Percentiles rank a stretch among this genome's conserved stretches.
phyloP scores from a whole-genome alignment of 2,797 vertebrate species.

The Micropoecilia bifurca region DNA sequence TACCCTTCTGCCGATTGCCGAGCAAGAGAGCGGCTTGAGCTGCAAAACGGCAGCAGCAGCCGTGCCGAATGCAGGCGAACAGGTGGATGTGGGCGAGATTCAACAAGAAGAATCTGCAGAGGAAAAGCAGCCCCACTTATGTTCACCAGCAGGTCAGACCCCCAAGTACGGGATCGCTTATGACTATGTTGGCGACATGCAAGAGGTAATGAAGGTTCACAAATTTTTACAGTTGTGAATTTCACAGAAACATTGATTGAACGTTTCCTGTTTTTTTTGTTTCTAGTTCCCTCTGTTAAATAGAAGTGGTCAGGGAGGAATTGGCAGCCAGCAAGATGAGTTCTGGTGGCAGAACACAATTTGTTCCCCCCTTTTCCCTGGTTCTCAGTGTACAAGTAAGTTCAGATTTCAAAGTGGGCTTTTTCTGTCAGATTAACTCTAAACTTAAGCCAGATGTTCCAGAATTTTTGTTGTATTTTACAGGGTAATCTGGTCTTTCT shows the following conservation, averaged over 20 bases:
- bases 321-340: constrained; percentile 89
- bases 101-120: constrained; percentile 84
- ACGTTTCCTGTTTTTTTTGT: constrained; percentile 55
- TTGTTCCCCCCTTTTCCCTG: constrained; percentile 92
- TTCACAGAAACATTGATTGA: background rate
- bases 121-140: constrained; percentile 84
- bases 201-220: constrained; percentile 84
- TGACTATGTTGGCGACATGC: constrained; percentile 84
- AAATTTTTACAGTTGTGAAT: background rate
- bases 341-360: constrained; percentile 98
- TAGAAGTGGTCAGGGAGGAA: constrained; percentile 86
- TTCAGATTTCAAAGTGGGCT: background rate
- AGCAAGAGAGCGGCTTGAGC: constrained; percentile 88
- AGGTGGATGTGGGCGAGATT: constrained; percentile 79
- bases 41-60: constrained; percentile 83
- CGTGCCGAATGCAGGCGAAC: constrained; percentile 74
- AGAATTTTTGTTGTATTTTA: background rate
- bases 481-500: background rate
- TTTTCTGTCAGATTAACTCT: background rate
- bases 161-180: constrained; percentile 86
- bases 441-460: background rate
- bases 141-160: constrained; percentile 84
- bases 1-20: constrained; percentile 83
- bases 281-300: constrained; percentile 87
- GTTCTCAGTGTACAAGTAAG: constrained; percentile 95